Conservation (phyloP, 2,797 vertebrate genomes). For the Eulemur albifrons region DNA sequence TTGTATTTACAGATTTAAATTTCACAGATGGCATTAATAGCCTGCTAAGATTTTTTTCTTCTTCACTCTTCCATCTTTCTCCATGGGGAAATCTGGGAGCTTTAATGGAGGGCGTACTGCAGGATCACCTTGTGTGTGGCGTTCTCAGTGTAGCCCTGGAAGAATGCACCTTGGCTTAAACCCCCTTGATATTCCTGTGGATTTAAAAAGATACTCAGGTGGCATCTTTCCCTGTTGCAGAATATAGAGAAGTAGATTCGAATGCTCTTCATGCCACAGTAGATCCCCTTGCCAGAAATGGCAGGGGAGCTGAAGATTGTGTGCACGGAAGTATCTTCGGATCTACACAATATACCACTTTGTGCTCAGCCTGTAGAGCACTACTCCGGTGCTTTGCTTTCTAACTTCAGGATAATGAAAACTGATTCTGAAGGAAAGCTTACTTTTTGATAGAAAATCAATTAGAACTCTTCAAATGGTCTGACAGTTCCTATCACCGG, state of each 20-base stretch:
- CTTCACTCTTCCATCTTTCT: background rate
- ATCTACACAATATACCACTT: background rate
- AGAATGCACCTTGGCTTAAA: background rate
- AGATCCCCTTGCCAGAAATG: background rate
- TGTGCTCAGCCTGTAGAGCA: rapidly evolving
- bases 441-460: background rate
- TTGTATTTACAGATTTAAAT: slow-evolving; percentile 15
- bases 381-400: background rate
- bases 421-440: background rate
- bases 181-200: background rate
- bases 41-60: background rate
- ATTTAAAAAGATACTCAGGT: background rate
- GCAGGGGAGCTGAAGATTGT: background rate
- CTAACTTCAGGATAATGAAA: background rate
- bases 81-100: background rate
- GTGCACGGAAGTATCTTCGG: rapidly evolving
- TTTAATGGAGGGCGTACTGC: too few species aligned
- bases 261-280: background rate
- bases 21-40: background rate
- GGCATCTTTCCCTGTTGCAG: background rate
- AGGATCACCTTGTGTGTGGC: too few species aligned
- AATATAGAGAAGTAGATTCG: background rate
- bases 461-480: background rate
- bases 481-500: background rate
- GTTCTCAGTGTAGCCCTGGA: background rate